phyloP scores from a whole-genome alignment of 2,797 vertebrate species.

The Anniella stebbinsi region DNA sequence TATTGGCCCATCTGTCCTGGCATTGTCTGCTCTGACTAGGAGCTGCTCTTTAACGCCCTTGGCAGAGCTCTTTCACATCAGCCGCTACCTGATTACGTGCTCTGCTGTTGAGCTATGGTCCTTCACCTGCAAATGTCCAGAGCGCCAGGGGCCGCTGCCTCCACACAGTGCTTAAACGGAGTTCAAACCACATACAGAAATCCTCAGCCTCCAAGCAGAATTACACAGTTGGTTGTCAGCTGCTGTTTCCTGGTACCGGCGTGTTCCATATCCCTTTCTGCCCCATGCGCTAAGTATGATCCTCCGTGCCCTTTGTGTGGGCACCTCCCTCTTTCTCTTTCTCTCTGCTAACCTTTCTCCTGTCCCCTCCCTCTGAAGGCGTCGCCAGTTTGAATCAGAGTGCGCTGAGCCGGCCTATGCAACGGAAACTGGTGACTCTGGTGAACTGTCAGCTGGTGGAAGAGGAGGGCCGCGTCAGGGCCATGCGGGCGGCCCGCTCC shows the following conservation, averaged over 20 bases:
- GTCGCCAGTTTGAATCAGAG: slow-evolving; percentile 89
- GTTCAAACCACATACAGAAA: background rate
- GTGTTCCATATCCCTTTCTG: background rate
- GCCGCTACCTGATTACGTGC: background rate
- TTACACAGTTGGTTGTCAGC: background rate
- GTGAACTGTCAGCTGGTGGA: slow-evolving; percentile 97
- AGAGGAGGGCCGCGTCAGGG: slow-evolving; percentile 93
- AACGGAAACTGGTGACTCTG: slow-evolving; percentile 95
- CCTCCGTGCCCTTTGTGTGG: background rate
- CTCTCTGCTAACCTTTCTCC: background rate
- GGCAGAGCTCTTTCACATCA: background rate
- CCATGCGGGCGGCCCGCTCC: slow-evolving; percentile 90
- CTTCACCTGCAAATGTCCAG: no score
- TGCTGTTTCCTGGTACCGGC: background rate
- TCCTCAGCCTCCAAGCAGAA: no score
- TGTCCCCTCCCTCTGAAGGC: slow-evolving; percentile 75
- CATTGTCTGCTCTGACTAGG: background rate
- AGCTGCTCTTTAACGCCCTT: background rate
- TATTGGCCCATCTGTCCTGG: background rate
- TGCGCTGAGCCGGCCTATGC: slow-evolving; percentile 96
- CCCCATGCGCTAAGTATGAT: background rate
- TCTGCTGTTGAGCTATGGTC: background rate
- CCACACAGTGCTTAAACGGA: background rate
- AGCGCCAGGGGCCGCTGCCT: background rate
- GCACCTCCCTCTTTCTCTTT: no score